Evolutionary conservation across 2,113 vertebrate species (phyloP), one percentile per base, ranked within the genome.

Genomic region (Oreochromis niloticus): DNA sequence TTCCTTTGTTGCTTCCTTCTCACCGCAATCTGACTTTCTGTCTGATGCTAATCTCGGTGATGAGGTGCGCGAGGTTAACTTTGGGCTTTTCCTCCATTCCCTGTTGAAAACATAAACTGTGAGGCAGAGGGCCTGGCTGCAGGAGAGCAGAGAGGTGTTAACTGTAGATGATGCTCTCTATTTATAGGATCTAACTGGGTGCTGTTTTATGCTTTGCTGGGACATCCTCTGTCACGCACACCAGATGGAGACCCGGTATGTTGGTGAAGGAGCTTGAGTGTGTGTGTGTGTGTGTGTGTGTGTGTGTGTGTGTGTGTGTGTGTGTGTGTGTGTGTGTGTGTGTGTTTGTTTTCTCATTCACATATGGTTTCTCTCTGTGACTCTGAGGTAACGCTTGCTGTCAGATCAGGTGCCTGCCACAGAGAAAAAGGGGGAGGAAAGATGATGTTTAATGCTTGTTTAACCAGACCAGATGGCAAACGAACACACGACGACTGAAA

Each of bases 361-460:
- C 93, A 93, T 94, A 93, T 90, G 93, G 88, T 71, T 86, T 91
- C 94, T 92, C 91, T 88, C 88, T 85, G 75, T 93, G 89, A 91
- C 55, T 75, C 85, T 89, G 81, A 56, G 73, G 87, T 78, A 88
- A 89, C 84, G 82, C 78, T 92, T 84, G 90, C 71, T 91, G 86
- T 84, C 88, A 90, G 87, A 89, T 95, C 90, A 93, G 91, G 92
- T 93, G 93, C 84, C 82, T 82, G 63, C 57, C 41, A 87, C 86
- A 41, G 83, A 75, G 88, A 78, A 84, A 75, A 68, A 41, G 36
- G 7, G 12, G 24, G 7, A 13, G n/a, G 32, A 59, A 50, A 10
- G 82, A 80, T 12, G 22, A 78, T 10, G 66, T 32, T 66, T 82
- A 83, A 92, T 30, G 82, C 55, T 63, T 59, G 55, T 82, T 89